Conservation (phyloP, 2,888 invertebrate species). For the Xanthia icteritia region DNA sequence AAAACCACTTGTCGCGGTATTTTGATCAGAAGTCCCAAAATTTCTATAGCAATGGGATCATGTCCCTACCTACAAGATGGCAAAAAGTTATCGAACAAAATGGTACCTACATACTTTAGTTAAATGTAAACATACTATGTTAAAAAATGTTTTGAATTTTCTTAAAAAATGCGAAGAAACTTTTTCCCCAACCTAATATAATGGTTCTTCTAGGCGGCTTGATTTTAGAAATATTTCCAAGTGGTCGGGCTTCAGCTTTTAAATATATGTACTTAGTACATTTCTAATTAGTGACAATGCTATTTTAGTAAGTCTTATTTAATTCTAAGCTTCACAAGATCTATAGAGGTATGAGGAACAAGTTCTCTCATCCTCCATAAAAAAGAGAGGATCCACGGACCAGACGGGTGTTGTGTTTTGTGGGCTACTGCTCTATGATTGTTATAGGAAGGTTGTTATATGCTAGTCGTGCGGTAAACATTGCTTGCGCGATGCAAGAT, state of each 20-base stretch:
- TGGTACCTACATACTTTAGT: too few species aligned
- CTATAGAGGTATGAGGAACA: not conserved
- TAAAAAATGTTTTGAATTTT: too few species aligned
- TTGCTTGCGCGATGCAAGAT: not conserved
- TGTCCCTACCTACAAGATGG: too few species aligned
- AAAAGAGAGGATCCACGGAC: too few species aligned
- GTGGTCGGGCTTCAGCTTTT: not conserved
- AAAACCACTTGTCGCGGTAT: too few species aligned
- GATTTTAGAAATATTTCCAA: not conserved
- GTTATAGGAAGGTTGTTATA: not conserved
- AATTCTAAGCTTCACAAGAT: not conserved
- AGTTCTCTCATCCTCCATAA: not conserved
- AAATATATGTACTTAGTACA: too few species aligned
- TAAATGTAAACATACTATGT: too few species aligned
- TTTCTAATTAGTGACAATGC: not conserved
- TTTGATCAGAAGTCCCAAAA: too few species aligned
- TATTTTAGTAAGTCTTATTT: not conserved
- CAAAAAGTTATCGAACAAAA: too few species aligned
- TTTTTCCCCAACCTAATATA: too few species aligned
- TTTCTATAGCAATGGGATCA: too few species aligned
- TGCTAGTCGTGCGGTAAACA: not conserved
- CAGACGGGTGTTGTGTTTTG: not conserved
- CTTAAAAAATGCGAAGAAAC: too few species aligned
- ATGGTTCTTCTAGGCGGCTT: not conserved
- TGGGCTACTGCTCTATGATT: not conserved